Conservation (phyloP, 2,797 vertebrate genomes). For the Myotis daubentonii region DNA sequence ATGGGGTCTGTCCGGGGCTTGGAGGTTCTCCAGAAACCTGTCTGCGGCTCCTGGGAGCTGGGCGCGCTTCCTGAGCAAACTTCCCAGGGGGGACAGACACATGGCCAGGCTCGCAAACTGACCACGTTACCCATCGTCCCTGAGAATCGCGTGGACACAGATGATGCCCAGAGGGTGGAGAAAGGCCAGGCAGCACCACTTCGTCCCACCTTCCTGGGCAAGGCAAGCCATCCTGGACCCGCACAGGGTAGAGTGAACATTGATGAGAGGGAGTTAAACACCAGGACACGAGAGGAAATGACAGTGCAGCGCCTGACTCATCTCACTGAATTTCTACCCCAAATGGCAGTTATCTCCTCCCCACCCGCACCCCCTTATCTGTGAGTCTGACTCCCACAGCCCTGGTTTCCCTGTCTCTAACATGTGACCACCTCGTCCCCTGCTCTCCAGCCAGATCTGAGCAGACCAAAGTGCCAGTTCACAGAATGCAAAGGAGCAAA, state of each 20-base stretch:
- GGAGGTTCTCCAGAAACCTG: neutral
- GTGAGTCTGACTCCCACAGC: neutral
- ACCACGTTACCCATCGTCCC: neutral
- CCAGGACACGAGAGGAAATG: neutral
- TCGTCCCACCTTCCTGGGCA: neutral
- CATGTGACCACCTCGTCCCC: neutral
- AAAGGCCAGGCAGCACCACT: conserved; percentile 33
- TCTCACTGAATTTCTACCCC: neutral
- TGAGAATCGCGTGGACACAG: neutral
- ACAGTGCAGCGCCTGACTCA: neutral
- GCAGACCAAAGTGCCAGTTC: neutral
- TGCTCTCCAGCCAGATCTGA: neutral
- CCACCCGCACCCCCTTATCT: too few relatives aligned
- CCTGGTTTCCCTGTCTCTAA: neutral
- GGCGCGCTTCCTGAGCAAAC: too few relatives aligned
- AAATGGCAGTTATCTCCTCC: neutral
- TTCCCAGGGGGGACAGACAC: neutral
- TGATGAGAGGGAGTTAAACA: neutral
- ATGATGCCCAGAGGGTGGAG: neutral
- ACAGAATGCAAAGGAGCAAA: neutral
- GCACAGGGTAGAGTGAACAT: too few relatives aligned
- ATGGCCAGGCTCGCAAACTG: neutral
- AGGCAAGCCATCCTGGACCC: too few relatives aligned
- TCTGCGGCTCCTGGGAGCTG: neutral
- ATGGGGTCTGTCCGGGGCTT: neutral